phyloP scores from a whole-genome alignment of 2,797 vertebrate species.

The Centroberyx gerrardi region DNA sequence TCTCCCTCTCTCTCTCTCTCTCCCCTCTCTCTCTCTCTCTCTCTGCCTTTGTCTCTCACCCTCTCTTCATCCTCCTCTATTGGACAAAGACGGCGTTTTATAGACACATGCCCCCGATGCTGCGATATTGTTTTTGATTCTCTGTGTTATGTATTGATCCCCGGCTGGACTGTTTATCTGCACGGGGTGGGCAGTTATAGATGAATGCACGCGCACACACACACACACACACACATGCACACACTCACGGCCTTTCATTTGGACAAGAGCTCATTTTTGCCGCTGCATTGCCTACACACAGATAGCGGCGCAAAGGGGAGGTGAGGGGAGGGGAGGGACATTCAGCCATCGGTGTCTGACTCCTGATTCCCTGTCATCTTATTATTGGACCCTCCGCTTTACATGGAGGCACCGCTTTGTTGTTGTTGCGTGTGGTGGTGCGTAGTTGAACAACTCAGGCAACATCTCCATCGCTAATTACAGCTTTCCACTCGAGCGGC shows the following conservation, averaged over 20 bases:
- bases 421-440: constrained; percentile 68
- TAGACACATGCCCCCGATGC: constrained; percentile 51
- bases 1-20: constrained; percentile 1
- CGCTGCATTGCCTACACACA: constrained; percentile 59
- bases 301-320: constrained; percentile 23
- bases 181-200: constrained; percentile 75
- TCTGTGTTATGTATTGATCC: constrained; percentile 82
- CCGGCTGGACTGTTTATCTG: constrained; percentile 78
- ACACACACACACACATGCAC: constrained; percentile 2
- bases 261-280: constrained; percentile 73
- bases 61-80: constrained; percentile 34
- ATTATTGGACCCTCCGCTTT: constrained; percentile 60
- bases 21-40: constrained; percentile 28
- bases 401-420: constrained; percentile 47
- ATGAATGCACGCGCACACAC: constrained; percentile 61
- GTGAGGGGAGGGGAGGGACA: constrained; percentile 27
- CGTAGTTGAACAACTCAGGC: constrained; percentile 70
- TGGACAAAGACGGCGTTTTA: constrained; percentile 59
- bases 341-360: constrained; percentile 72
- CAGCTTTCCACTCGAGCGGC: constrained; percentile 75
- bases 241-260: constrained; percentile 59
- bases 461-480: constrained; percentile 75
- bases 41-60: background rate
- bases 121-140: constrained; percentile 79
- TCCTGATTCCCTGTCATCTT: constrained; percentile 82